Evolutionary conservation across 1,140 invertebrate species (phyloP), one percentile per base, ranked within the genome.

Genomic region (Leptinotarsa undecemlineata): DNA sequence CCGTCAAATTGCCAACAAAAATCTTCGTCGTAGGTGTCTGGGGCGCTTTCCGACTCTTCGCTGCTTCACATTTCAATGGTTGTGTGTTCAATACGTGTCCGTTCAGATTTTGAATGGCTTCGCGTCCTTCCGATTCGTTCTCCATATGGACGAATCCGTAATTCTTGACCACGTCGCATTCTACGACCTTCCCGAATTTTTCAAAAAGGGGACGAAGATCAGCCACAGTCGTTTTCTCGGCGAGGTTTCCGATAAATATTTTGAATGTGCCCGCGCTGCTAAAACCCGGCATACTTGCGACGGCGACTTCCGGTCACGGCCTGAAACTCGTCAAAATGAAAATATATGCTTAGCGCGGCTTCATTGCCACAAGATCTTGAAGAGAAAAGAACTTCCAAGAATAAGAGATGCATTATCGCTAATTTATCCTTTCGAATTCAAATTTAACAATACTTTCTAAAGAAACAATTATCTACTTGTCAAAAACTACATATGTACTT

Each of bases 91-190:
- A 90, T 80, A 93, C 85, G 81, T 93, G 90, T 78, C 95, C 94
- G 89, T 98, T 96, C 82, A 98, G 88, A 84, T 94, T 95, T 86
- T 95, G 93, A 85, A 96, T 96, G 63, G 96, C 95, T 84, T 93
- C 92, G 88, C 95, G 92, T 64, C 96, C 96, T 83, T 94, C 92
- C 82, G 94, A 91, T 85, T 96, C 94, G 86, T 93, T 94, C 87
- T 96, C 94, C 95, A 97, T 98, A 87, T 98, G 96, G 84, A 98
- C 95, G 91, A 98, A 98, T 81, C 95, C 96, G 92, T 96, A 98
- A 88, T 97, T 97, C 88, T 96, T 96, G 75, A 98, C 93, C 82
- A 98, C 95, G 88, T 97, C 96, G 87, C 96, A 98, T 89, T 98
- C 96, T 76, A 96, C 92, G 81, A 98, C 95, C 87, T 94, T 95